phyloP scores from a whole-genome alignment of 2,113 vertebrate genomes.

The Laterallus jamaicensis region DNA sequence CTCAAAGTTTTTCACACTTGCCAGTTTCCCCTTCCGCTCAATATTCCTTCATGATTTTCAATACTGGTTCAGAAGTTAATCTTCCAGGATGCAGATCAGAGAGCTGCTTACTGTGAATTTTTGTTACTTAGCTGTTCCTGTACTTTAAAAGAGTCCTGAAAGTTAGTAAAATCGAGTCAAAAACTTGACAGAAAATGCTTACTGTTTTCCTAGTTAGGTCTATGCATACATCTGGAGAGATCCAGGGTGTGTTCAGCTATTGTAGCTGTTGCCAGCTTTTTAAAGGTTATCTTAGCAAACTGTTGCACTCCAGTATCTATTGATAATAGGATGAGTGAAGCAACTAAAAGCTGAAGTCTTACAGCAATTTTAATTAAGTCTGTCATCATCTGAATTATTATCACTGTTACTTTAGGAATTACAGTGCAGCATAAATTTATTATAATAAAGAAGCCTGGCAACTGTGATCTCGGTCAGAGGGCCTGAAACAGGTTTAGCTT shows the following conservation, averaged over 20 bases:
- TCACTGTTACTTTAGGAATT: slow-evolving; percentile 45
- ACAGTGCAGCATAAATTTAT: slow-evolving; percentile 8
- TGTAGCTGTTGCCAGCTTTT: not conserved
- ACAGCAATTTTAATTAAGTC: not conserved
- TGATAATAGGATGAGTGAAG: not conserved
- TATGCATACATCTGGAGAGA: not conserved
- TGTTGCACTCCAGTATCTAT: not conserved
- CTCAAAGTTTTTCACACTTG: not conserved
- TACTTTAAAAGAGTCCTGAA: not conserved
- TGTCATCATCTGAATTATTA: slow-evolving; percentile 43
- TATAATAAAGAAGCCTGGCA: not conserved
- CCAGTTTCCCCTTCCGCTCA: not conserved
- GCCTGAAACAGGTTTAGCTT: not conserved
- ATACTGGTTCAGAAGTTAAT: not conserved
- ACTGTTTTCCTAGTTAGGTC: not conserved
- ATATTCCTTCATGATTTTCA: not conserved
- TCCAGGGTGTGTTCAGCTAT: not conserved
- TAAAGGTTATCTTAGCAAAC: not conserved
- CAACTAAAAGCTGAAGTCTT: not conserved
- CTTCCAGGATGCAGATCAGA: not conserved
- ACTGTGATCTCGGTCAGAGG: not conserved
- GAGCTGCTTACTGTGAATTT: not conserved
- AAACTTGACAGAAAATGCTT: not conserved
- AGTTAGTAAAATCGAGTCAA: not conserved
- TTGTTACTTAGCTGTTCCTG: not conserved